Evolutionary conservation across 2,113 vertebrate genomes (phyloP).

Genomic region (Cettia cetti): DNA sequence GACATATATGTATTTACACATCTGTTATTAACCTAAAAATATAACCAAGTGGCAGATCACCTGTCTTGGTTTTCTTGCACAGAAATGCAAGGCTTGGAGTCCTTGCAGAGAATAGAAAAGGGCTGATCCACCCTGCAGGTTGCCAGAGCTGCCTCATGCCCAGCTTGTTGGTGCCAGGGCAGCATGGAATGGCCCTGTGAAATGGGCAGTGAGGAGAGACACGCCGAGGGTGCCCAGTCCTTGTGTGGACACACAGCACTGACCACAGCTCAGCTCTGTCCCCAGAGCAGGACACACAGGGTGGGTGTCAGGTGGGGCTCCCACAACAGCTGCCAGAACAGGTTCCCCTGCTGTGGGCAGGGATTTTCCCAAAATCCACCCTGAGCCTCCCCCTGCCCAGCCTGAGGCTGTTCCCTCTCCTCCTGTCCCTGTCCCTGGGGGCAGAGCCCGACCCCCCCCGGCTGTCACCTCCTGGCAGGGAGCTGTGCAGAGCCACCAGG

Average conservation of each 20-base stretch:
- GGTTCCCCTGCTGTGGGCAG: background rate
- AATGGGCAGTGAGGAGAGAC: background rate
- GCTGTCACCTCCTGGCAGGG: background rate
- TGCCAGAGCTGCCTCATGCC: background rate
- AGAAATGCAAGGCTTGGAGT: background rate
- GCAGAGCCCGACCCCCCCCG: background rate
- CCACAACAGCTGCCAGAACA: background rate
- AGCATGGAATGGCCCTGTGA: background rate
- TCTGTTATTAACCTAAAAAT: constrained; percentile 60
- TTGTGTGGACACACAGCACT: background rate
- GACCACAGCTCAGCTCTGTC: background rate
- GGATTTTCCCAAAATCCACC: background rate
- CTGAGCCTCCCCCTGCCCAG: fast-evolving
- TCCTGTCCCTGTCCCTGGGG: background rate
- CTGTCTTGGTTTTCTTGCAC: background rate
- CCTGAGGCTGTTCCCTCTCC: background rate
- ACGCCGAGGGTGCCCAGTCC: background rate
- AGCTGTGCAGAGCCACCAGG: background rate
- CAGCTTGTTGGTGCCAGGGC: background rate
- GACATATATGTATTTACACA: constrained; percentile 25
- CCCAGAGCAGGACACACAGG: background rate
- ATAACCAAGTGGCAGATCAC: constrained; percentile 13
- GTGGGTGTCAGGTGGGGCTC: background rate
- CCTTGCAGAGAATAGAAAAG: background rate
- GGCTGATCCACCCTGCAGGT: background rate